Evolutionary conservation across 1,140 invertebrate species (phyloP).

Genomic region (Leptinotarsa undecemlineata): DNA sequence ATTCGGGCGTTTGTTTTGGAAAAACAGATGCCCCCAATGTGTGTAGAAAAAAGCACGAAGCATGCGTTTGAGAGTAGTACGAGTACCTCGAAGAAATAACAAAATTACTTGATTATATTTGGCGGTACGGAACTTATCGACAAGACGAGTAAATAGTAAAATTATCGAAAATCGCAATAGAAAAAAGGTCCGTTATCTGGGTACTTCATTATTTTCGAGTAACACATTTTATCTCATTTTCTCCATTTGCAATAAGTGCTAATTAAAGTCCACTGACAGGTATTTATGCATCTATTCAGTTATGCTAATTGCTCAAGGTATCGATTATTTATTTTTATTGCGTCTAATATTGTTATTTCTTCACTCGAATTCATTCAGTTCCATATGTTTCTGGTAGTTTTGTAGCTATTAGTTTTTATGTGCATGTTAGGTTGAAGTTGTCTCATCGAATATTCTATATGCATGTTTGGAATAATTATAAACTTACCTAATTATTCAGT

Average conservation of each 20-base stretch:
- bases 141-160: no score
- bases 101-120: slow-evolving; percentile 2
- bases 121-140: not conserved
- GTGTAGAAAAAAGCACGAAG: slow-evolving; percentile 61
- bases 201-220: not conserved
- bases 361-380: slow-evolving; percentile 18
- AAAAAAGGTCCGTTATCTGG: not conserved
- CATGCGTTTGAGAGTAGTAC: slow-evolving; percentile 57
- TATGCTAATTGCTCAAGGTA: not conserved
- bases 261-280: not conserved
- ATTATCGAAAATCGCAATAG: not conserved
- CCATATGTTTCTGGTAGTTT: not conserved
- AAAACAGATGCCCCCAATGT: slow-evolving; percentile 37
- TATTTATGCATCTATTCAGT: not conserved
- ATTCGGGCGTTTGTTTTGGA: slow-evolving; percentile 33
- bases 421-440: no score
- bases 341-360: slow-evolving; percentile 27
- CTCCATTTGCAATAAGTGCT: not conserved
- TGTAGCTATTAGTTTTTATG: no score
- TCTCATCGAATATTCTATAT: no score
- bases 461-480: no score
- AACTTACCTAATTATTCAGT: no score
- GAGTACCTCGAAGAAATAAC: slow-evolving; percentile 21
- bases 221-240: not conserved
- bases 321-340: not conserved